Conservation (phyloP, 2,797 vertebrate genomes). For the Crocodylus rhombifer region DNA sequence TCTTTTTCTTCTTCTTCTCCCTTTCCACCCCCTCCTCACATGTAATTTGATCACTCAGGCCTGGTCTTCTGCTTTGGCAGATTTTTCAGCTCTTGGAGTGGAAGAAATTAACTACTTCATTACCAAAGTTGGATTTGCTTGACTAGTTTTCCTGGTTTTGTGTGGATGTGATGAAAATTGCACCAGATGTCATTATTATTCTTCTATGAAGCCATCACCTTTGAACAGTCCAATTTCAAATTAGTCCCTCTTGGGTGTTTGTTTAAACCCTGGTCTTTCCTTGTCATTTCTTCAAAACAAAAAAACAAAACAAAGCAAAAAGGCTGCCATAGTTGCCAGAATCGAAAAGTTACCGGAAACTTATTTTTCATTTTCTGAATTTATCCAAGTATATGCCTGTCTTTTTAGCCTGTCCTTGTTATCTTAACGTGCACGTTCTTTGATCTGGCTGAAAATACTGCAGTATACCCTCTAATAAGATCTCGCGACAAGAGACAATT, state of each 20-base stretch:
- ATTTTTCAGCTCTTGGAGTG: slow-evolving; percentile 72
- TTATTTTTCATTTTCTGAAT: slow-evolving; percentile 4
- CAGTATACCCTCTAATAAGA: neutral
- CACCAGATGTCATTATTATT: neutral
- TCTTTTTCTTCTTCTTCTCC: slow-evolving; percentile 62
- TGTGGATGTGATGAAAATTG: accelerated
- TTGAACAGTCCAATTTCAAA: neutral
- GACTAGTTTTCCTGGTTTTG: neutral
- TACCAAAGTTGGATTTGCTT: neutral
- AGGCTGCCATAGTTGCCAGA: slow-evolving; percentile 49
- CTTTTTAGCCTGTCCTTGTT: slow-evolving; percentile 23
- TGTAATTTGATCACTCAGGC: slow-evolving; percentile 79
- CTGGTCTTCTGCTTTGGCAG: slow-evolving; percentile 81
- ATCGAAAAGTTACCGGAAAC: neutral
- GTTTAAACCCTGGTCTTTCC: neutral
- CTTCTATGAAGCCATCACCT: neutral
- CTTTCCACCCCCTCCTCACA: slow-evolving; percentile 75
- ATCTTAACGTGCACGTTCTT: neutral
- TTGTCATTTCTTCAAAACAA: neutral
- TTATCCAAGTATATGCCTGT: slow-evolving; percentile 43
- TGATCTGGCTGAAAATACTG: slow-evolving; percentile 1
- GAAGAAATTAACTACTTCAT: slow-evolving; percentile 78
- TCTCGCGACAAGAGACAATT: neutral
- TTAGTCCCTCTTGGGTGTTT: neutral
- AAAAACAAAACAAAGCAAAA: neutral